phyloP scores from a whole-genome alignment of 2,797 vertebrate genomes.

The Sandelia bainsii region DNA sequence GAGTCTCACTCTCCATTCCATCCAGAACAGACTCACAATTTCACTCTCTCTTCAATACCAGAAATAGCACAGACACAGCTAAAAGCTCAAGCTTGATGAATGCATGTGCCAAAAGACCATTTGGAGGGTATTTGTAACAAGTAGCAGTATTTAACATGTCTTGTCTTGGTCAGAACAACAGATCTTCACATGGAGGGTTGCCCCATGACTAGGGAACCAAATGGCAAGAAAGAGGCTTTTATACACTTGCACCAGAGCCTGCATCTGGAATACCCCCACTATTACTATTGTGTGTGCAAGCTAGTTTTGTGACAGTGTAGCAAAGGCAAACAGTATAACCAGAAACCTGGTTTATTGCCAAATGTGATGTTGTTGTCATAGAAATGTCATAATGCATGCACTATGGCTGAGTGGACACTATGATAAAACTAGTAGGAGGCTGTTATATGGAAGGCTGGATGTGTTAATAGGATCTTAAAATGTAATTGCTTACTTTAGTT shows the following conservation, averaged over 20 bases:
- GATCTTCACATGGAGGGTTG: constrained; percentile 52
- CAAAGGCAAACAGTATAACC: neutral
- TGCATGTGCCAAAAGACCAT: constrained; percentile 45
- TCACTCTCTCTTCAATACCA: constrained; percentile 21
- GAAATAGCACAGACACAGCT: constrained; percentile 33
- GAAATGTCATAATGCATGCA: neutral
- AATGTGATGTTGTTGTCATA: neutral
- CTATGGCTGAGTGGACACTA: neutral
- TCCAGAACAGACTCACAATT: constrained; percentile 50
- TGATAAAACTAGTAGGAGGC: neutral
- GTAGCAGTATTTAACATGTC: constrained; percentile 35
- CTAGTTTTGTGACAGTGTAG: neutral
- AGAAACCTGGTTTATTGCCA: neutral
- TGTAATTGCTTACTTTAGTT: neutral
- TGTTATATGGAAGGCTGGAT: neutral
- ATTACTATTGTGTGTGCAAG: constrained; percentile 11
- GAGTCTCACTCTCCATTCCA: constrained; percentile 5
- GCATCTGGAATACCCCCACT: constrained; percentile 19
- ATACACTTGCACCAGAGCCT: constrained; percentile 26
- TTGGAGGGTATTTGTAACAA: constrained; percentile 44
- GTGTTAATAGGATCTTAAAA: neutral
- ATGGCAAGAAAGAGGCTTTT: constrained; percentile 53
- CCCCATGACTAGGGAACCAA: constrained; percentile 51
- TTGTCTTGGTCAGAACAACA: constrained; percentile 52
- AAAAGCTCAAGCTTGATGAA: constrained; percentile 30